Evolutionary conservation across 2,113 vertebrate species (phyloP).

Genomic region (Ranitomeya variabilis): DNA sequence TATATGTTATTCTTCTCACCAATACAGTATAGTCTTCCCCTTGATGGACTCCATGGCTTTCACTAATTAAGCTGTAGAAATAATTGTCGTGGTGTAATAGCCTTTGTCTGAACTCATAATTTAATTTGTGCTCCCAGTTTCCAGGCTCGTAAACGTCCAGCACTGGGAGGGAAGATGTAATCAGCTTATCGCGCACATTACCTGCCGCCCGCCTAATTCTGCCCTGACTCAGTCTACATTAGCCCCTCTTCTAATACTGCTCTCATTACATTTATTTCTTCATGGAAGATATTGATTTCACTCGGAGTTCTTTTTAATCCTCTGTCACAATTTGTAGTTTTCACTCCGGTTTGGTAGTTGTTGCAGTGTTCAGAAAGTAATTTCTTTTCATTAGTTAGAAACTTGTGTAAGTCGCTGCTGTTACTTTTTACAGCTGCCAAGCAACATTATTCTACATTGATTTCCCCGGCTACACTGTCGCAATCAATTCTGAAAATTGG

Average conservation of each 20-base stretch:
- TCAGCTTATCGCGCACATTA: conserved; percentile 27
- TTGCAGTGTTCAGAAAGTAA: conserved; percentile 26
- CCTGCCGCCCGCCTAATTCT: conserved; percentile 23
- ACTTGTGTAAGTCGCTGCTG: conserved; percentile 19
- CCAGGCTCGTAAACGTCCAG: neutral
- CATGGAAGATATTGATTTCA: conserved; percentile 46
- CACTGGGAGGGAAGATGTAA: conserved; percentile 19
- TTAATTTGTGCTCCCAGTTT: conserved; percentile 12
- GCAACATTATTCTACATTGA: conserved; percentile 30
- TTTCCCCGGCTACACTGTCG: conserved; percentile 30
- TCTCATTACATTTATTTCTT: conserved; percentile 50
- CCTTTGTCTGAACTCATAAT: conserved; percentile 26
- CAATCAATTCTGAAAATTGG: conserved; percentile 42
- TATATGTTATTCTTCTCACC: neutral
- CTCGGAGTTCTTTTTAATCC: conserved; percentile 32
- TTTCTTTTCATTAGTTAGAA: conserved; percentile 49
- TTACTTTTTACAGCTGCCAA: conserved; percentile 22
- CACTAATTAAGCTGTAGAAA: conserved; percentile 31
- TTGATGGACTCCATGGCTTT: neutral
- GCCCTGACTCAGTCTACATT: conserved; percentile 14
- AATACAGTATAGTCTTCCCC: neutral
- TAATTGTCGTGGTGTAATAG: conserved; percentile 21
- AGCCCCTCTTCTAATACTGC: conserved; percentile 38
- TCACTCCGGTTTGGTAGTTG: conserved; percentile 19
- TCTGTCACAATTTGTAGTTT: conserved; percentile 28